These are phyloP conservation scores for Empis stercorea DNA, from an alignment of 2,888 invertebrate species.

Conservation along the genomic window DNA sequence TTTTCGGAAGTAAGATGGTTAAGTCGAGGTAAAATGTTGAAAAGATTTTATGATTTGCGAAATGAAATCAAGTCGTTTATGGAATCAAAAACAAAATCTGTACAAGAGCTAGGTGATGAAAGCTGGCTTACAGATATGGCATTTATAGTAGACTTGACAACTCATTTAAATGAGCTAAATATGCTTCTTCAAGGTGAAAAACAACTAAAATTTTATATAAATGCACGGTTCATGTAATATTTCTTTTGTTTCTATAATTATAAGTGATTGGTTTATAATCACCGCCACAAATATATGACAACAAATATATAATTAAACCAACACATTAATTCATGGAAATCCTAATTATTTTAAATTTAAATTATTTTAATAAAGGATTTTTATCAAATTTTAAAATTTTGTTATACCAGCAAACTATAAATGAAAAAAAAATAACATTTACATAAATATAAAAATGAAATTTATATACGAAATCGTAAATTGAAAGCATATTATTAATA, in stretches of 20 bases:
- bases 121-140: not conserved
- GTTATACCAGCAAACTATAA: too few species aligned
- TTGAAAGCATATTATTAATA: not conserved
- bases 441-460: not conserved
- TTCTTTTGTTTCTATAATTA: too few species aligned
- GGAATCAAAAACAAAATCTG: not conserved
- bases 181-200: not conserved
- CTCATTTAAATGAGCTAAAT: not conserved
- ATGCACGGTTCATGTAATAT: too few species aligned
- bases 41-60: slow-evolving; percentile 1
- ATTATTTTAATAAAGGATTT: too few species aligned
- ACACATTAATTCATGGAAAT: too few species aligned
- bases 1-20: slow-evolving; percentile 3
- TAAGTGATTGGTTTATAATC: too few species aligned
- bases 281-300: too few species aligned
- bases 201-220: too few species aligned
- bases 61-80: slow-evolving; percentile 1
- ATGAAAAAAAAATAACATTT: too few species aligned
- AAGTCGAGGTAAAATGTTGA: not conserved
- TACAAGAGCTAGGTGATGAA: not conserved
- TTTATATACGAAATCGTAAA: not conserved
- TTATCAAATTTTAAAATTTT: too few species aligned
- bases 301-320: too few species aligned
- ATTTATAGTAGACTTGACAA: not conserved
- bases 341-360: too few species aligned